Conservation (phyloP, 2,888 invertebrate species). For the Hypercompe scribonia region DNA sequence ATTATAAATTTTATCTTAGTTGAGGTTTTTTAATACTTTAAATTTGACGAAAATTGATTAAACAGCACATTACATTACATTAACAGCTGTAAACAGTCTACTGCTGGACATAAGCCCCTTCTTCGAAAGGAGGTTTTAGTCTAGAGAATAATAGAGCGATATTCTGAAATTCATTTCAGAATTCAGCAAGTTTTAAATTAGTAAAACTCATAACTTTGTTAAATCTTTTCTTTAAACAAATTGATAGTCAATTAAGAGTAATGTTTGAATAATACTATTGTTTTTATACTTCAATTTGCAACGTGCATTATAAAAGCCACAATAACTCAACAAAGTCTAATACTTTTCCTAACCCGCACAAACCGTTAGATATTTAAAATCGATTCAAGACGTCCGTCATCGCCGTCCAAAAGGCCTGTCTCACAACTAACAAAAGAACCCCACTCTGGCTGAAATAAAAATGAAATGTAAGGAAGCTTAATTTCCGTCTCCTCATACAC, state of each 20-base stretch:
- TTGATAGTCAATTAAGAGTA: not conserved
- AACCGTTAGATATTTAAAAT: conserved; percentile 49
- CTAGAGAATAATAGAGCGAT: too few relatives aligned
- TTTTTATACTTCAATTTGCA: not conserved
- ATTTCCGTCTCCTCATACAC: conserved; percentile 67
- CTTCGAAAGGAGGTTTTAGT: too few relatives aligned
- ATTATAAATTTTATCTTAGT: not conserved
- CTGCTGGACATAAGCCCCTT: too few relatives aligned
- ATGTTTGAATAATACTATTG: not conserved
- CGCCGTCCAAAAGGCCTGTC: conserved; percentile 42
- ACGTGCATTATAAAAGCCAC: not conserved
- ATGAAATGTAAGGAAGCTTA: conserved; percentile 72
- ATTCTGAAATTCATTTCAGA: not conserved
- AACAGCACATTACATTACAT: too few relatives aligned
- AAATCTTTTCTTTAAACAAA: too few relatives aligned
- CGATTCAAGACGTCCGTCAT: conserved; percentile 49
- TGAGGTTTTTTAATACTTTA: not conserved
- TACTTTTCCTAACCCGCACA: conserved; percentile 17
- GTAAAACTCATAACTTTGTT: too few relatives aligned
- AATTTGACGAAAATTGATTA: not conserved
- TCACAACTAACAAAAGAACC: conserved; percentile 56
- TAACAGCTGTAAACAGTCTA: too few relatives aligned
- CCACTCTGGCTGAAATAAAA: conserved; percentile 57
- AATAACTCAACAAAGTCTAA: conserved; percentile 10
- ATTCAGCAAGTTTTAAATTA: too few relatives aligned